phyloP scores from a whole-genome alignment of 2,113 vertebrate species.

The Planiliza haematocheilus region DNA sequence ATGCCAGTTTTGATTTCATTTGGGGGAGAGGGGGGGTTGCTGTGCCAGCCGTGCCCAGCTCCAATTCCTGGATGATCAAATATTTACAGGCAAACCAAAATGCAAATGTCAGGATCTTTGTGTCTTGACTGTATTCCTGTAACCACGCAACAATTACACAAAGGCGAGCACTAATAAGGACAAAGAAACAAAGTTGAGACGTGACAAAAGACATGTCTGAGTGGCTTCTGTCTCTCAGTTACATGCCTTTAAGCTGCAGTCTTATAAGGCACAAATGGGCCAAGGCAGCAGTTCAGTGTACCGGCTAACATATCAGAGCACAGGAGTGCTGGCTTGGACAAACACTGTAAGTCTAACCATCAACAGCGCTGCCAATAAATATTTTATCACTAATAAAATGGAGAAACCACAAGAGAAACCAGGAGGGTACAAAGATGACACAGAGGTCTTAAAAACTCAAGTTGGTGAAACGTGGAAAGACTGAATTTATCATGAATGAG shows the following conservation, averaged over 20 bases:
- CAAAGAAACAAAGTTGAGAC: constrained; percentile 39
- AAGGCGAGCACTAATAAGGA: neutral
- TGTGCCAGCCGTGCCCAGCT: constrained; percentile 39
- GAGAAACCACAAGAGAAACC: too few species aligned
- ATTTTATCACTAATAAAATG: neutral
- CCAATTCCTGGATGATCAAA: constrained; percentile 63
- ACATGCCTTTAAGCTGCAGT: constrained; percentile 8
- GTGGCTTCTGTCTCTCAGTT: constrained; percentile 3
- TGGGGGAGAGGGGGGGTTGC: constrained; percentile 20
- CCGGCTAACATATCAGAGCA: too few species aligned
- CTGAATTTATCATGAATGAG: neutral
- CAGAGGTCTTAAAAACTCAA: too few species aligned
- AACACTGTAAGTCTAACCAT: neutral
- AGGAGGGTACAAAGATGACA: too few species aligned
- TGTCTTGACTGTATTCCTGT: constrained; percentile 28
- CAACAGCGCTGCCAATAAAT: neutral
- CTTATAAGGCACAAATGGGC: neutral
- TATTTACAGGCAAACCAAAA: constrained; percentile 58
- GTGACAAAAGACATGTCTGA: constrained; percentile 13
- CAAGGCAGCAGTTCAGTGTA: neutral
- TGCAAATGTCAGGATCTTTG: constrained; percentile 52
- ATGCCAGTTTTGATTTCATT: constrained; percentile 53
- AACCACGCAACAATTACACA: constrained; percentile 21
- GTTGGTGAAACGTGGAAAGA: too few species aligned
- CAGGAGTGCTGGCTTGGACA: neutral